phyloP scores from a whole-genome alignment of 2,113 vertebrate species.

The Misgurnus mizolepis region DNA sequence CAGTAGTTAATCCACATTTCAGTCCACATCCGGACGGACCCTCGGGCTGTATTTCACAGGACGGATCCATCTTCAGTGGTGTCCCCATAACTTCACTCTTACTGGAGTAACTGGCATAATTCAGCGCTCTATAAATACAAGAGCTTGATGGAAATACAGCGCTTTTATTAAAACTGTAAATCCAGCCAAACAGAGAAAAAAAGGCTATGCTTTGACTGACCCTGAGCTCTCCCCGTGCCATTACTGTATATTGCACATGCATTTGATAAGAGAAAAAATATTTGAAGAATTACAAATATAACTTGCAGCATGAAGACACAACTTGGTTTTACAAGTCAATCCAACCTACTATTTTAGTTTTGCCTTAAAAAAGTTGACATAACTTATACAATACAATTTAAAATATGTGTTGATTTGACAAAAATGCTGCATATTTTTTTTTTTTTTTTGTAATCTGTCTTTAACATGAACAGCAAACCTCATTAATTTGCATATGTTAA shows the following conservation, averaged over 20 bases:
- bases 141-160: slow-evolving; percentile 60
- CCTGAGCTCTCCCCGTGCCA: slow-evolving; percentile 59
- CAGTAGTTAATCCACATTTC: slow-evolving; percentile 56
- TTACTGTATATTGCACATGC: slow-evolving; percentile 61
- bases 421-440: no score
- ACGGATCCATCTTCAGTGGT: slow-evolving; percentile 67
- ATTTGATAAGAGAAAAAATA: background rate
- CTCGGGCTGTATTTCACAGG: slow-evolving; percentile 61
- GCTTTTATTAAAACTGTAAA: slow-evolving; percentile 73
- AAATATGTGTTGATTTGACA: no score
- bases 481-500: no score
- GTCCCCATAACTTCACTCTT: slow-evolving; percentile 64
- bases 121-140: slow-evolving; percentile 68
- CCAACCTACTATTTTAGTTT: no score
- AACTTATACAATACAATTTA: no score
- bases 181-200: slow-evolving; percentile 33
- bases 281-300: background rate
- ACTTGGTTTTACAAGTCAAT: no score
- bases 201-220: slow-evolving; percentile 37
- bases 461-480: no score
- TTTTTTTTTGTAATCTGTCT: no score
- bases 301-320: no score
- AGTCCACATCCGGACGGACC: slow-evolving; percentile 22
- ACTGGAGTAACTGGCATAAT: slow-evolving; percentile 66
- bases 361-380: no score